Evolutionary conservation across 2,888 invertebrate species (phyloP).

Genomic region (Eulithis testata): DNA sequence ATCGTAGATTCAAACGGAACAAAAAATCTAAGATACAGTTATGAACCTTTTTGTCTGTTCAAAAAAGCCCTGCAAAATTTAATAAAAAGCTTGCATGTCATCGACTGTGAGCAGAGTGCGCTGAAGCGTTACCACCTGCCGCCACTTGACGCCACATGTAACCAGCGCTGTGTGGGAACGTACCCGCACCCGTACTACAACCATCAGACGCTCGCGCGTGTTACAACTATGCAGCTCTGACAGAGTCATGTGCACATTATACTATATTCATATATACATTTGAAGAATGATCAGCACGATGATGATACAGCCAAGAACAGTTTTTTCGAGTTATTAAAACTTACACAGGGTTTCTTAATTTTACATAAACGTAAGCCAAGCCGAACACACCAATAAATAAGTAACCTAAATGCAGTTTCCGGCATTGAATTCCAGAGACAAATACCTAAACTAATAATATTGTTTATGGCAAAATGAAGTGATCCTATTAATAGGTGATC

Average conservation of each 20-base stretch:
- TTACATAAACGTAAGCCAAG: no score
- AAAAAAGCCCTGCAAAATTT: conserved; percentile 21
- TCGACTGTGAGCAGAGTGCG: conserved; percentile 7
- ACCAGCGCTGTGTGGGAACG: conserved; percentile 24
- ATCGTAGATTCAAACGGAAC: no score
- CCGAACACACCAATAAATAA: neutral
- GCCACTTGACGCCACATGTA: conserved; percentile 61
- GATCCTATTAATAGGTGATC: conserved; percentile 36
- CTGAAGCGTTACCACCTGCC: conserved; percentile 54
- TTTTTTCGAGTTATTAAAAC: no score
- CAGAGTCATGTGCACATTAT: no score
- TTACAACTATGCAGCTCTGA: no score
- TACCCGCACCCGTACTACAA: neutral
- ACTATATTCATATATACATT: no score
- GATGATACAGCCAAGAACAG: no score
- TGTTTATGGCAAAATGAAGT: conserved; percentile 34
- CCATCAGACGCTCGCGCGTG: conserved; percentile 1
- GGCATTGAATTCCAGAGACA: conserved; percentile 13
- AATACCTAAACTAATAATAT: neutral
- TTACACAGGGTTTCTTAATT: no score
- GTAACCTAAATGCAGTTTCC: neutral
- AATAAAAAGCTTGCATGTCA: conserved; percentile 27
- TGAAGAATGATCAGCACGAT: no score
- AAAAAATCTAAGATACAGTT: neutral
- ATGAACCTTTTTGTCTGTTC: neutral